Evolutionary conservation across 35 echinoderm and acorn worm genomes (phyloP).

Genomic region (Hemicentrotus pulcherrimus): DNA sequence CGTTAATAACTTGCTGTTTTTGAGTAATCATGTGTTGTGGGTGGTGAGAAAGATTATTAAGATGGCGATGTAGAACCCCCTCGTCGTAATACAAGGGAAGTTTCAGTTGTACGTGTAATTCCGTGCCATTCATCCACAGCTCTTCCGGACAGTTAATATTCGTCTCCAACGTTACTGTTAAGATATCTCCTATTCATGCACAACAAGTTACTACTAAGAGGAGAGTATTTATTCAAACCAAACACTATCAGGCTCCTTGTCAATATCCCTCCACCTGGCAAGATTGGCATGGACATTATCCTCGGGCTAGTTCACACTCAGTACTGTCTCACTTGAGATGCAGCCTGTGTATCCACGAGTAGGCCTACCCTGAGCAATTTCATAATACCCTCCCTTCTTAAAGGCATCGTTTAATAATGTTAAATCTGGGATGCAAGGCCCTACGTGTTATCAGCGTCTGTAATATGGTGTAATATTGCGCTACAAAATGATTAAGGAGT

Average conservation of each 20-base stretch:
- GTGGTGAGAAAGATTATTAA: too few species aligned
- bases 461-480: too few species aligned
- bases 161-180: background rate
- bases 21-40: too few species aligned
- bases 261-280: background rate
- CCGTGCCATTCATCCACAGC: too few species aligned
- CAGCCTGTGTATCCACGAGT: background rate
- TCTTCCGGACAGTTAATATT: background rate
- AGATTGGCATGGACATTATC: background rate
- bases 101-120: too few species aligned
- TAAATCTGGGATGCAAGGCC: too few species aligned
- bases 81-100: too few species aligned
- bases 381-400: background rate
- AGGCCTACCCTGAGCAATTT: background rate
- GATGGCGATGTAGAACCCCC: too few species aligned
- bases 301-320: background rate
- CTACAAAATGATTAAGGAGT: too few species aligned
- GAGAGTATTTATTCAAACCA: background rate
- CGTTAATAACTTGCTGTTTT: too few species aligned
- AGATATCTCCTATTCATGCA: background rate
- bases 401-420: too few species aligned
- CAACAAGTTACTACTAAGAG: background rate
- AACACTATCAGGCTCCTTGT: background rate
- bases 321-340: background rate
- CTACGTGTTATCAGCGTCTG: too few species aligned